Evolutionary conservation across 2,888 invertebrate genomes (phyloP).

Genomic region (Pseudeuparius sepicola): DNA sequence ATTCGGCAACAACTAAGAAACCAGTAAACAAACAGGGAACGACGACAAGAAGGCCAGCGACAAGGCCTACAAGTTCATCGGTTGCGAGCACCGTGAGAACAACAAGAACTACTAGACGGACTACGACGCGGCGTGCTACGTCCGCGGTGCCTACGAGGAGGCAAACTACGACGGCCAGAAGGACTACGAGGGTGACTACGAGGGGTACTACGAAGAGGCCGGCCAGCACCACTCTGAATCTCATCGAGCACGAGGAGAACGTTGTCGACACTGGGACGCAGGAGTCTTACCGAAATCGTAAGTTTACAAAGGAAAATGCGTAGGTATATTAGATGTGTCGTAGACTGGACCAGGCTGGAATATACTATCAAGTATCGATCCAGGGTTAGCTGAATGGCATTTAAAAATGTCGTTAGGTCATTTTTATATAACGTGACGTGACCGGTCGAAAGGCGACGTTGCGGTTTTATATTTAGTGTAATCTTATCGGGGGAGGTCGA

Average conservation of each 20-base stretch:
- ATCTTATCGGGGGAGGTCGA: too few species aligned
- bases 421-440: too few species aligned
- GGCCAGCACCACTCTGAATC: constrained; percentile 37
- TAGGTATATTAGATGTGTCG: too few species aligned
- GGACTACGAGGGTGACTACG: too few species aligned
- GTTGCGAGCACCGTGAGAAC: constrained; percentile 27
- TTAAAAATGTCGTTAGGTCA: too few species aligned
- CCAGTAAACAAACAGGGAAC: constrained; percentile 32
- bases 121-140: constrained; percentile 29
- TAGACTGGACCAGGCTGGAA: too few species aligned
- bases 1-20: constrained; percentile 33
- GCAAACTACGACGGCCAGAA: constrained; percentile 23
- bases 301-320: constrained; percentile 26
- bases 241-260: constrained; percentile 32
- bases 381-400: too few species aligned
- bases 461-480: too few species aligned
- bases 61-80: constrained; percentile 20
- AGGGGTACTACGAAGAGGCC: constrained; percentile 42
- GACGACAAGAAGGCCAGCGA: constrained; percentile 27
- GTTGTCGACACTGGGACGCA: constrained; percentile 7
- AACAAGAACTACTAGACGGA: constrained; percentile 30
- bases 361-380: too few species aligned
- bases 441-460: too few species aligned
- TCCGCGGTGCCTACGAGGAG: constrained; percentile 34
- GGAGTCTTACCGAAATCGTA: constrained; percentile 37